Conservation (phyloP, 1,140 invertebrate genomes). For the Ericerus pela region DNA sequence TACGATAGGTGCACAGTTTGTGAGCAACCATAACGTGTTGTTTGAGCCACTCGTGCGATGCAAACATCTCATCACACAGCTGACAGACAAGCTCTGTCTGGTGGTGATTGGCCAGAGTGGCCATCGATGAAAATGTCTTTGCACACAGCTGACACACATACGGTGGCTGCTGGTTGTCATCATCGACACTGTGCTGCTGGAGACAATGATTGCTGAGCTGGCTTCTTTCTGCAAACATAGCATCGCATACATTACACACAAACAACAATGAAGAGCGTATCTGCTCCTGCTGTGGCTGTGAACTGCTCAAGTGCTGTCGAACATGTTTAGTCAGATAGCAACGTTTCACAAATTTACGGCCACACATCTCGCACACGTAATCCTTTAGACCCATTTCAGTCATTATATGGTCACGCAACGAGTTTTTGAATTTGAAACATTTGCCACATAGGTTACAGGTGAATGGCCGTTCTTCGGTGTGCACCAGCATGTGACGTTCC, state of each 20-base stretch:
- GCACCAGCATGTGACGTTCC: neutral
- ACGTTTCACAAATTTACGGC: neutral
- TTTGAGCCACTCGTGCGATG: neutral
- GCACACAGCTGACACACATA: conserved; percentile 57
- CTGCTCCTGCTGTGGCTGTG: neutral
- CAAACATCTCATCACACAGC: neutral
- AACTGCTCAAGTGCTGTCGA: neutral
- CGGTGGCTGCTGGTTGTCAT: no score
- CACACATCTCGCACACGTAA: conserved; percentile 6
- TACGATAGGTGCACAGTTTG: neutral
- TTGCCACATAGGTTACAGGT: neutral
- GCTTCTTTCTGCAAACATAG: neutral
- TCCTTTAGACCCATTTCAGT: neutral
- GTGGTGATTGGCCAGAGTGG: conserved; percentile 61
- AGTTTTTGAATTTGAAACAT: neutral
- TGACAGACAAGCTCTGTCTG: conserved; percentile 30
- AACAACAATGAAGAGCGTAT: no score
- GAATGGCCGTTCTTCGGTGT: neutral
- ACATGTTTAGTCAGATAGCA: conserved; percentile 1
- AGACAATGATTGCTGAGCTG: neutral
- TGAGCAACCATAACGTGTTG: neutral
- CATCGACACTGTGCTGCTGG: conserved; percentile 40
- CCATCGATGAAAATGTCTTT: conserved; percentile 40
- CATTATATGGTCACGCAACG: neutral
- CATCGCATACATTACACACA: neutral